A percentile compares a stretch with the other conserved stretches of the same genome.
Evolutionary conservation across 2,888 invertebrate genomes (phyloP).

Genomic region (Gibbula magus): DNA sequence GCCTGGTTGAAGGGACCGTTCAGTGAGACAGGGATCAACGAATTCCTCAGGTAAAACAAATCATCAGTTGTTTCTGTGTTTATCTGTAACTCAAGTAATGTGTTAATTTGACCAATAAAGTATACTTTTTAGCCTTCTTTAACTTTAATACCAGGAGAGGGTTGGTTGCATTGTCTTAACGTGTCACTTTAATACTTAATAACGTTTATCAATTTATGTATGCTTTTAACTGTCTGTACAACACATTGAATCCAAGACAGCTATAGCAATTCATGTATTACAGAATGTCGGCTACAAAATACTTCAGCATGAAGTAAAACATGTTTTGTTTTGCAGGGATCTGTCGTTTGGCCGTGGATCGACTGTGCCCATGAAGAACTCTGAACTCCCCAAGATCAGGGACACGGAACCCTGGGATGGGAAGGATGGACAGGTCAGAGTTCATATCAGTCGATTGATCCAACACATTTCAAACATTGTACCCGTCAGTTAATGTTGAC

Average conservation of each 20-base stretch:
- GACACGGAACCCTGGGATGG: conserved; percentile 92
- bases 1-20: conserved; percentile 94
- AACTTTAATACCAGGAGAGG: too few species aligned
- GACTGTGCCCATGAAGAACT: conserved; percentile 82
- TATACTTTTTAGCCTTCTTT: background rate
- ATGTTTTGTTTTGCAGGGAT: conserved; percentile 79
- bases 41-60: conserved; percentile 83
- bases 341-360: conserved; percentile 94
- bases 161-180: too few species aligned
- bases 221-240: too few species aligned
- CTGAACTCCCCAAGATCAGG: conserved; percentile 82
- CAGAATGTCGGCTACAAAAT: too few species aligned
- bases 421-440: conserved; percentile 85
- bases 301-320: too few species aligned
- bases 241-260: too few species aligned
- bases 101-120: too few species aligned
- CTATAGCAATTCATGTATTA: too few species aligned
- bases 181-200: too few species aligned
- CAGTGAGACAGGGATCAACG: conserved; percentile 94
- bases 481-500: background rate
- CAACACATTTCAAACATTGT: background rate
- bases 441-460: background rate
- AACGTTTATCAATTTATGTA: too few species aligned
- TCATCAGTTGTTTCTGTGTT: background rate
- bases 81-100: background rate